Conservation (phyloP, 2,797 vertebrate genomes). For the Margarornis squamiger region DNA sequence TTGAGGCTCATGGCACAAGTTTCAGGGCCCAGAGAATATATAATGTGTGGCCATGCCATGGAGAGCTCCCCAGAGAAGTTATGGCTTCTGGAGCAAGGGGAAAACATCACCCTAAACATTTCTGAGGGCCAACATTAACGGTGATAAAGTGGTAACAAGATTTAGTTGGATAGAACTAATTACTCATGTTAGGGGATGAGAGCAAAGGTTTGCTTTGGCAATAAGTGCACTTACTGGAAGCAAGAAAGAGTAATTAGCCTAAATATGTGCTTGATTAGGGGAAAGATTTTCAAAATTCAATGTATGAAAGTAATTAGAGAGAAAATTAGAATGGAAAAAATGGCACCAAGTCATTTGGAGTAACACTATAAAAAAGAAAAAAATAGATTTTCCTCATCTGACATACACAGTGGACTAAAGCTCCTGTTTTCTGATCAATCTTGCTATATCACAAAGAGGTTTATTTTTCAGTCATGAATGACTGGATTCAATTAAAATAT, state of each 20-base stretch:
- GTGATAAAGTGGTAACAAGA: conserved; percentile 42
- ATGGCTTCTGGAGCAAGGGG: not conserved
- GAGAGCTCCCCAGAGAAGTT: not conserved
- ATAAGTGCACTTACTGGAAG: conserved; percentile 25
- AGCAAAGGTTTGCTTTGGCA: conserved; percentile 42
- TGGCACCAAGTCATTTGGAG: not conserved
- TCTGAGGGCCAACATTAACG: conserved; percentile 16
- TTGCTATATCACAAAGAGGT: not conserved
- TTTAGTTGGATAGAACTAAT: conserved; percentile 33
- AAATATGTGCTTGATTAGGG: not conserved
- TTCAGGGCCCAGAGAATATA: not conserved
- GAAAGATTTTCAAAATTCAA: not conserved
- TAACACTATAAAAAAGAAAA: not conserved
- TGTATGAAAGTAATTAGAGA: not conserved
- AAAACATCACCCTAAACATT: conserved; percentile 41
- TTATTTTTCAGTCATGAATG: conserved; percentile 8
- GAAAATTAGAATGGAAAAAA: not conserved
- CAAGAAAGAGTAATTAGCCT: not conserved
- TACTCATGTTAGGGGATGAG: conserved; percentile 8
- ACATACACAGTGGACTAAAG: not conserved
- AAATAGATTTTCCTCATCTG: not conserved
- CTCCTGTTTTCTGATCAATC: not conserved
- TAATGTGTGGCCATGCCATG: not conserved
- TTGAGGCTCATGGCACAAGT: not conserved
- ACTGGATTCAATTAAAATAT: conserved; percentile 24